phyloP scores from a whole-genome alignment of 2,113 vertebrate species.

The Ageneiosus marmoratus region DNA sequence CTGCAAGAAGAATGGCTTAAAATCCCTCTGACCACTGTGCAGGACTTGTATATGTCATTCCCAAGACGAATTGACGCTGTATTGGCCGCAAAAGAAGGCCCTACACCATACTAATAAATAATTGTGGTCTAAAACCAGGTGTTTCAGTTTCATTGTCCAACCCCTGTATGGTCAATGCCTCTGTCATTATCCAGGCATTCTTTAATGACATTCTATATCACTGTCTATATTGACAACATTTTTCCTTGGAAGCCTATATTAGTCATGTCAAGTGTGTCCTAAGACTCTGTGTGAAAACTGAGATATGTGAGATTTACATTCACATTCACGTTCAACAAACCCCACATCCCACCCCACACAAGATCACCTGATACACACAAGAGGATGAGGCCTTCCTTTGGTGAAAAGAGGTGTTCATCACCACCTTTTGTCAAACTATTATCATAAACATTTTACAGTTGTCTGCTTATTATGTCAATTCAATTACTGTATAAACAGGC shows the following conservation, averaged over 20 bases:
- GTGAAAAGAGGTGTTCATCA: neutral
- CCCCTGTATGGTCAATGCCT: too few species aligned
- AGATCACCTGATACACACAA: neutral
- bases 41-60: too few species aligned
- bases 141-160: too few species aligned
- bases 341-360: neutral
- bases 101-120: too few species aligned
- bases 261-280: neutral
- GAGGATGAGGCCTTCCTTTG: neutral
- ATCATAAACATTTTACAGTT: slow-evolving; percentile 1
- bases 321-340: neutral
- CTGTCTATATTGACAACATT: neutral
- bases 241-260: too few species aligned
- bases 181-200: neutral
- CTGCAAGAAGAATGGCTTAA: too few species aligned
- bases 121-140: too few species aligned
- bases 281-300: neutral
- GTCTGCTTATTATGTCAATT: slow-evolving; percentile 1
- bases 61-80: too few species aligned
- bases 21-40: too few species aligned
- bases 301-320: neutral
- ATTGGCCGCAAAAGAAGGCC: too few species aligned
- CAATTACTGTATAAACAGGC: slow-evolving; percentile 16
- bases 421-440: too few species aligned
- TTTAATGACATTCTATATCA: neutral